These are phyloP conservation scores for Xestia ashworthii DNA, from an alignment of 2,888 invertebrate genomes.

Conservation along the genomic window DNA sequence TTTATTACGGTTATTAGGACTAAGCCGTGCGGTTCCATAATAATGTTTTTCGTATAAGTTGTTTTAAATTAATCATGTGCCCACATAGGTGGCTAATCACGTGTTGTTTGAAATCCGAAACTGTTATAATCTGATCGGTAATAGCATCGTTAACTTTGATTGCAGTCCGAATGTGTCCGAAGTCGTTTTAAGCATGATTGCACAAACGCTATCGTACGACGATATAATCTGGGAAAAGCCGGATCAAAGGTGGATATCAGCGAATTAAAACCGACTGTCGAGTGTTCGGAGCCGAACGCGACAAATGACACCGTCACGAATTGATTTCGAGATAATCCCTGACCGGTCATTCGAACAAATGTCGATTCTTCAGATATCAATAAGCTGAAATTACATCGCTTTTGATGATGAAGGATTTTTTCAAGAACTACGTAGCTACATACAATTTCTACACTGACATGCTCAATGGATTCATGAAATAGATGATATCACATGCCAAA, in stretches of 20 bases:
- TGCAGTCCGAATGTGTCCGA: constrained; percentile 49
- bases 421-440: constrained; percentile 23
- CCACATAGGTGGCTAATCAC: constrained; percentile 57
- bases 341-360: constrained; percentile 62
- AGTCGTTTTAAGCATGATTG: constrained; percentile 60
- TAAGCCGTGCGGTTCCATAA: constrained; percentile 87
- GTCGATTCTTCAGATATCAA: constrained; percentile 47
- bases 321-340: constrained; percentile 77
- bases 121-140: constrained; percentile 47
- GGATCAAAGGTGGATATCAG: constrained; percentile 76
- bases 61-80: constrained; percentile 81
- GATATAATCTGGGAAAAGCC: constrained; percentile 81
- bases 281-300: constrained; percentile 77
- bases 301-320: constrained; percentile 80
- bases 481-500: constrained; percentile 23
- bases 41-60: constrained; percentile 84
- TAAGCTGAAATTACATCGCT: constrained; percentile 18
- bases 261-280: constrained; percentile 81
- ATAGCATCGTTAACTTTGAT: constrained; percentile 54
- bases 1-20: constrained; percentile 90
- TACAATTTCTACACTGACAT: constrained; percentile 40
- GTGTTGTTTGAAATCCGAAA: constrained; percentile 39
- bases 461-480: constrained; percentile 43
- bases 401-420: constrained; percentile 12
- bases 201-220: constrained; percentile 70